These are phyloP conservation scores for Brachyopa scutellaris DNA, from an alignment of 2,888 invertebrate species.

Conservation along the genomic window DNA sequence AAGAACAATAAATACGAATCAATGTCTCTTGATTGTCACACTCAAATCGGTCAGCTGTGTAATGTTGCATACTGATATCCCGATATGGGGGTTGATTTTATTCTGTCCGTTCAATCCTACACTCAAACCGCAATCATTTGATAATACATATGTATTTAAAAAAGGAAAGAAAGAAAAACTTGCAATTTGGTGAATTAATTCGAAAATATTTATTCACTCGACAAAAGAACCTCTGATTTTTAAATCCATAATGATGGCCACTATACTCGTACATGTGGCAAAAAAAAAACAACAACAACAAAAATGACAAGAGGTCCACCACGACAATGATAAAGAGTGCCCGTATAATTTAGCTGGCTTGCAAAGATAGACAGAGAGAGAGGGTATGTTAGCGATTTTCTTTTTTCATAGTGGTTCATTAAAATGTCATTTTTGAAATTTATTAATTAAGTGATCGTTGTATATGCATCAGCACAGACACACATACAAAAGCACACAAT, in stretches of 20 bases:
- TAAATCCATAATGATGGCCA: slow-evolving; percentile 56
- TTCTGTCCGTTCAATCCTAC: slow-evolving; percentile 4
- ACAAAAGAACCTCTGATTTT: slow-evolving; percentile 46
- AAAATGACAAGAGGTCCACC: slow-evolving; percentile 30
- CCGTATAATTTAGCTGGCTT: slow-evolving; percentile 44
- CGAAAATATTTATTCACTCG: slow-evolving; percentile 17
- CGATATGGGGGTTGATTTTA: slow-evolving; percentile 27
- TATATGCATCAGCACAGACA: slow-evolving; percentile 19
- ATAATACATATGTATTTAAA: no score
- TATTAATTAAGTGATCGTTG: slow-evolving; percentile 65
- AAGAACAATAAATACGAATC: slow-evolving; percentile 19
- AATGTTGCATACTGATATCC: not conserved
- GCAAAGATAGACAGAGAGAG: slow-evolving; percentile 20
- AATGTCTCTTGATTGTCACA: slow-evolving; percentile 6
- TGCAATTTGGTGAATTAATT: slow-evolving; percentile 4
- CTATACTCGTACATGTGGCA: slow-evolving; percentile 19
- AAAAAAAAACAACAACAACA: slow-evolving; percentile 3
- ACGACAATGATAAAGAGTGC: slow-evolving; percentile 36
- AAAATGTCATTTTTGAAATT: slow-evolving; percentile 63
- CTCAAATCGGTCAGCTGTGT: slow-evolving; percentile 7
- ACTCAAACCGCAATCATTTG: slow-evolving; percentile 15
- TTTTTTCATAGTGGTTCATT: slow-evolving; percentile 62
- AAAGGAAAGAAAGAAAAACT: no score
- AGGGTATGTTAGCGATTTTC: slow-evolving; percentile 31
- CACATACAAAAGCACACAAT: slow-evolving; percentile 25